Base-by-base conservation (phyloP, 2,113 vertebrate species). In the Elaphurus davidianus region DNA sequence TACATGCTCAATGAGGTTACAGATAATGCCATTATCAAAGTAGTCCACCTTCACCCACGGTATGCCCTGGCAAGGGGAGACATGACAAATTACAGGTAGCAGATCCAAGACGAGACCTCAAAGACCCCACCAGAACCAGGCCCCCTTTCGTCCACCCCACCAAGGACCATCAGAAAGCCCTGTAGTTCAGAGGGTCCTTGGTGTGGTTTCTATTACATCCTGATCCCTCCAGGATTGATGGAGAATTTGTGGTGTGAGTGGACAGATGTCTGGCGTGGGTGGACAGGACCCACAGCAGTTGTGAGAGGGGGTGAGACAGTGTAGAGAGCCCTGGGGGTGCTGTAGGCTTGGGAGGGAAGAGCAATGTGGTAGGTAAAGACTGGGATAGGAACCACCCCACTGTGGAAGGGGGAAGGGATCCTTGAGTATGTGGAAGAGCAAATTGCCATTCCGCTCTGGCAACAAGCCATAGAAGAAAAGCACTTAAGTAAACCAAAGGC, bases 1-100 rank as follows among this genome's bases (percentile, higher is more conserved):
- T 98, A 99, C 99, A 0, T 99, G 98, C 95, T 99, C 99, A 0
- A 99, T 99, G 90, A 99, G 96, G 83, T 98, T 98, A 85, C 99
- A 99, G 98, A 99, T 99, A 97, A 99, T 98, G 97, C 89, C 94
- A 79, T 99, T 99, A 98, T 99, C 99, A 0, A 99, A 99, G 88
- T 98, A 99, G 36, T 99, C 98, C 97, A 99, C 98, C 0, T 98
- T 98, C 7, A 96, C 98, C 99, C 99, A 99, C 0, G 97, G 90
- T 92, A 99, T 99, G 71, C 99, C 99, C 99, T 99, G 97, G 81
- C 45, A 95, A 76, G 15, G 25, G 45, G 59, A 97, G 76, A 89
- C 13, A 19, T 4, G 50, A 52, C 43, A 90, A 15, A 47, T 95
- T 55, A 96, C 15, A 93, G 30, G 19, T 40, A 90, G 30, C 57